These are phyloP conservation scores for Formica exsecta DNA, from an alignment of 1,140 invertebrate genomes.

Conservation along the genomic window DNA sequence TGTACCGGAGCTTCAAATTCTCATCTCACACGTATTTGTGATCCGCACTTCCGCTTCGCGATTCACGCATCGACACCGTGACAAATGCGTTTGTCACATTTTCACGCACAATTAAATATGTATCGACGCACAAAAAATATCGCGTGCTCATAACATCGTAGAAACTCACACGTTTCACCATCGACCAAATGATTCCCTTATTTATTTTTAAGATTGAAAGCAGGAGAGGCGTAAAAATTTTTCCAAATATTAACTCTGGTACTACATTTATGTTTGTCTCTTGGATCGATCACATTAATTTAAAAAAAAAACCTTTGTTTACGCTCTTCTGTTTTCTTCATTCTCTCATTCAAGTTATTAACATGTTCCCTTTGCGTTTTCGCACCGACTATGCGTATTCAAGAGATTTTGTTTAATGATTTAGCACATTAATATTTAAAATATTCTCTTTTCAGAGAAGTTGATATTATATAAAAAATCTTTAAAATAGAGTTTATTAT, in stretches of 20 bases:
- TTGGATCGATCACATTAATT: not conserved
- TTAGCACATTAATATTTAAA: conserved; percentile 1
- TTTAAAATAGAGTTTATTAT: not conserved
- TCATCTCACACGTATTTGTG: conserved; percentile 12
- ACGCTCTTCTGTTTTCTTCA: conserved; percentile 23
- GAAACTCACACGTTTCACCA: not conserved
- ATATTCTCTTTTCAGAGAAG: not conserved
- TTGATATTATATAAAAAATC: not conserved
- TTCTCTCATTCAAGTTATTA: conserved; percentile 20
- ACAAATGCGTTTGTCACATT: conserved; percentile 18
- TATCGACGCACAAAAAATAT: not conserved
- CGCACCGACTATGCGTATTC: conserved; percentile 14
- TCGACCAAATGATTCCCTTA: not conserved
- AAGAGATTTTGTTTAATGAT: conserved; percentile 18
- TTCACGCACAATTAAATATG: conserved; percentile 4
- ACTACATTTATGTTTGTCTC: not conserved
- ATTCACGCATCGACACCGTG: conserved; percentile 20
- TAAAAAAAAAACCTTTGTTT: conserved; percentile 8
- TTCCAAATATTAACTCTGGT: not conserved
- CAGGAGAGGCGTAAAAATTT: not conserved
- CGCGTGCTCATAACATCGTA: conserved; percentile 4
- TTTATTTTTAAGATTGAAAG: conserved; percentile 10
- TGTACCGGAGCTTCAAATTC: conserved; percentile 5
- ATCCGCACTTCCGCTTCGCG: conserved; percentile 31
- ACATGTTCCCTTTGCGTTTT: not conserved